These are phyloP conservation scores for Oreochromis tanganicae DNA, from an alignment of 2,113 vertebrate species.

Conservation along the genomic window DNA sequence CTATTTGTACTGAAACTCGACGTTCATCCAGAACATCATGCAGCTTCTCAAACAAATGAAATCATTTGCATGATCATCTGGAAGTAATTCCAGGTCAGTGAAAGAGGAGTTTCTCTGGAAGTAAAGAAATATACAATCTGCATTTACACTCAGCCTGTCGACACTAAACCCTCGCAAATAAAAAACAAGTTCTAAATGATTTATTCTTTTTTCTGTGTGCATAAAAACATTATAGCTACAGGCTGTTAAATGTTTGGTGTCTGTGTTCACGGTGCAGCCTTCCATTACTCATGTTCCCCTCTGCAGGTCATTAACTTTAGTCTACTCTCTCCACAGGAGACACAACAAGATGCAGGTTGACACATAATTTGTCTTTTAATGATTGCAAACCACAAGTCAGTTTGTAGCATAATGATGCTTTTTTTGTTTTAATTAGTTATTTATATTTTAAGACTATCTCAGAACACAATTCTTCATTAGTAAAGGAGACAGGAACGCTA, in stretches of 20 bases:
- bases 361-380: fast-evolving
- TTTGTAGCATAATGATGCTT: fast-evolving
- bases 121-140: fast-evolving
- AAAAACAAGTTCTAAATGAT: background rate
- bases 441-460: fast-evolving
- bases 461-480: background rate
- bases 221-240: background rate
- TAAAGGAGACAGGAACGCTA: background rate
- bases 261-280: background rate
- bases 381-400: background rate
- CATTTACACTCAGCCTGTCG: background rate
- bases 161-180: background rate
- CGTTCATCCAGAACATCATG: background rate
- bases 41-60: background rate
- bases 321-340: background rate
- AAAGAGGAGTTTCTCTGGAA: background rate
- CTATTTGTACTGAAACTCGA: background rate
- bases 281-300: background rate
- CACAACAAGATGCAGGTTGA: background rate
- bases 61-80: background rate
- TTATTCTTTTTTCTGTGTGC: background rate
- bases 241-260: background rate
- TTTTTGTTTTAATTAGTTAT: background rate
- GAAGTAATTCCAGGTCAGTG: background rate
- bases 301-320: background rate